phyloP scores from a whole-genome alignment of 2,113 vertebrate genomes.

The Sterna hirundo region DNA sequence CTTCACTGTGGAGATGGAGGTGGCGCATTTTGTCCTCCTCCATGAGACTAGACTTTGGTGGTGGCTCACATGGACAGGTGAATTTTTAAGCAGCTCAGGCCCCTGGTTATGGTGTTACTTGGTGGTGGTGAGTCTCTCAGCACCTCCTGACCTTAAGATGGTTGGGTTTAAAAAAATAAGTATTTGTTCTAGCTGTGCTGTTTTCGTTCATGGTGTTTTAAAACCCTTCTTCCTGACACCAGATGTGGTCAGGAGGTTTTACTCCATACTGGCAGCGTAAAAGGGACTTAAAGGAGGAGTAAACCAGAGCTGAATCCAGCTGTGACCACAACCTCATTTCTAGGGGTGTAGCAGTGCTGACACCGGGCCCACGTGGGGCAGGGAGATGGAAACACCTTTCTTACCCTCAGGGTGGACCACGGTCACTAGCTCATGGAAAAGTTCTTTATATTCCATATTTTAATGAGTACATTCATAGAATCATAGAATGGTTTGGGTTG shows the following conservation, averaged over 20 bases:
- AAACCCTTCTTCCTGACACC: not conserved
- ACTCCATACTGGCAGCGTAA: not conserved
- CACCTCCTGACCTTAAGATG: not conserved
- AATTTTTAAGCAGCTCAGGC: not conserved
- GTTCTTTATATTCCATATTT: not conserved
- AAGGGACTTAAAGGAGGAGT: not conserved
- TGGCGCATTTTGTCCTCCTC: not conserved
- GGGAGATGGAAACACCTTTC: not conserved
- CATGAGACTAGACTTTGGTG: not conserved
- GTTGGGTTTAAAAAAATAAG: not conserved
- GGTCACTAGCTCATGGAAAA: not conserved
- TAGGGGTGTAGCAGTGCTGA: not conserved
- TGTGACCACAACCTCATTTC: not conserved
- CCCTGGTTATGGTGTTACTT: not conserved
- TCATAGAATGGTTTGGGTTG: rapidly evolving
- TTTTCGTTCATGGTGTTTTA: not conserved
- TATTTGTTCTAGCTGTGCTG: not conserved
- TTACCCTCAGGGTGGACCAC: not conserved
- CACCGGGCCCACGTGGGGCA: not conserved
- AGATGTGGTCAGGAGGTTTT: not conserved
- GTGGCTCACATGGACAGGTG: too few relatives aligned
- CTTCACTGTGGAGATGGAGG: not conserved
- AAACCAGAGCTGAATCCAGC: not conserved
- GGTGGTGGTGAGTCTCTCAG: not conserved
- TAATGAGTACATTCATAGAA: not conserved